Evolutionary conservation across 2,888 invertebrate genomes (phyloP), one percentile per base, ranked within the genome.

Genomic region (Tipula confusa): DNA sequence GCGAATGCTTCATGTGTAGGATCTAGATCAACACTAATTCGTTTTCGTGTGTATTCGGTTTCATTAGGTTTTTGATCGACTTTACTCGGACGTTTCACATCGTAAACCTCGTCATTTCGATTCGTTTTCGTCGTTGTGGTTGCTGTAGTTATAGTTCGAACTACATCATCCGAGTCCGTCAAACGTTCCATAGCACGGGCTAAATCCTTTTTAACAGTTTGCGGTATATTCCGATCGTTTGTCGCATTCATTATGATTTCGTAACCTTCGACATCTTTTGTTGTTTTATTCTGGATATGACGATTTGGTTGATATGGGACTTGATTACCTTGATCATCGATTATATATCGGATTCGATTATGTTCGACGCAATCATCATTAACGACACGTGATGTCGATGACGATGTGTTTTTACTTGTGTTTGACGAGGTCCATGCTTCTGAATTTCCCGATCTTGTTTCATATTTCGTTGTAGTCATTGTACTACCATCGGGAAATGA

Each of bases 1-100:
- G 94, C 95, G 91, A 95, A 95, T 0, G 94, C 94, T 85, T 94
- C 93, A 87, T 95, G 95, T 0, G 94, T 92, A 0, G 95, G 93
- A 87, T 94, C 94, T 86, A 92, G 91, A 84, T 94, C 94, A 48
- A 92, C 91, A 85, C 92, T 93, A 28, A 93, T 91, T 84, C 88
- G 88, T 85, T 91, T 92, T 82, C 90, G 91, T 3, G 90, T 89
- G 85, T 90, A 93, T 86, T 93, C 92, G 48, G 90, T 89, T 86
- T 92, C 80, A n/a, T n/a, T n/a, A 13, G 29, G 29, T 80, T 80
- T 80, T 80, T 29, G 29, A 5, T 80, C 80, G 6, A 80, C 80
- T 29, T 31, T 29, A 29, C n/a, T 80, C n/a, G 29, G 80, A 29
- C 80, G 29, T 29, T 64, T 64, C 11, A 64, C 24, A 24, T 64